Base-by-base conservation (phyloP, 2,888 invertebrate species). In the Tinea pellionella region DNA sequence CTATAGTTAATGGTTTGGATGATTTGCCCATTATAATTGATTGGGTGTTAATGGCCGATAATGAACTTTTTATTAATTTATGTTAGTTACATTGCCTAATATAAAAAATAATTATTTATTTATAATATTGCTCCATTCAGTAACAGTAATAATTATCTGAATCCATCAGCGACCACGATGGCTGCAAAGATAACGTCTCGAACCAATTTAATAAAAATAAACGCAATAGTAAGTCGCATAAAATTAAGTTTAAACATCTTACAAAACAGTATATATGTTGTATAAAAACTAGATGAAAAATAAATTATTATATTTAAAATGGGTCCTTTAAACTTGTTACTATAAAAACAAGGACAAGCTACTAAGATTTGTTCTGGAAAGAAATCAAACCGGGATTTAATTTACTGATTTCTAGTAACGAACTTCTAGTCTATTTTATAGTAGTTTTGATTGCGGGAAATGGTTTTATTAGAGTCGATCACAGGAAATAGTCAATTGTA, bases 1-100 rank as follows among this genome's bases (percentile, higher is more conserved):
- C 57, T 57, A n/a, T n/a, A 32, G 57, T 57, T 57, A 57, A 57
- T 57, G 32, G 57, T 13, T 57, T 15, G 1, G 57, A 57, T 57
- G 53, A 53, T 18, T 53, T 53, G 24, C 7, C 16, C 53, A 47
- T 47, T 47, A 47, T 47, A 47, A 47, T 47, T 47, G 16, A 47
- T 47, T 47, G 16, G 47, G 12, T 47, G 47, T 47, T 47, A 47
- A 47, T 47, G 47, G n/a, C 8, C 37, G 6, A 6, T 6, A 24
- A 2, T 24, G 37, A 37, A 37, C 37, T 37, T 6, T 37, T 37
- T 24, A 24, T 24, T 24, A 24, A 24, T 24, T 24, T 6, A 24
- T 24, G 24, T 24, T 24, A 24, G 24, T 24, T 24, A 24, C 24
- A 24, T 24, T 24, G 24, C 24, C 24, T 24, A 24, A 24, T 6